Base-by-base conservation (phyloP, 2,113 vertebrate genomes). In the Vimba vimba region DNA sequence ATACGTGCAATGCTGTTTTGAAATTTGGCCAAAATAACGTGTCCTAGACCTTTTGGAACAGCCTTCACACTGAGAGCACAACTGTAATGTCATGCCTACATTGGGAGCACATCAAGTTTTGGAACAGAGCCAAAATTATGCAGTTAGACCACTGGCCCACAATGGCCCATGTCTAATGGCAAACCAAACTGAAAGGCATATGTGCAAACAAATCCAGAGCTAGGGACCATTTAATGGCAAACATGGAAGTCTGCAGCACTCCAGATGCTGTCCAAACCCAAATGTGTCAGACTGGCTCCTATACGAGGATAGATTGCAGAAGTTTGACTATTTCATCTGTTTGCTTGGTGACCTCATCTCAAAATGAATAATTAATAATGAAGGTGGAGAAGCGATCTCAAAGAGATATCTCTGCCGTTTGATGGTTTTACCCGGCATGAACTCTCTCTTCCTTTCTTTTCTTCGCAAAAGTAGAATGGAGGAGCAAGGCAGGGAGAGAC, bases 321-420 rank as follows among this genome's bases (percentile, higher is more conserved):
- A 84, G 64, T 59, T 83, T 78, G 91, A 83, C 89, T 86, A 87
- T 90, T 85, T 86, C 62, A 83, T 80, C 85, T 90, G 69, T 91
- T 90, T 83, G 77, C 87, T 87, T 76, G 30, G 84, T 94, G 90
- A 93, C 85, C 85, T 91, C 91, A 94, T 88, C 27, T n/a, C 62
- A 39, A 43, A 79, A 91, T 93, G 57, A 93, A 94, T 92, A 89
- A 93, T 92, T 83, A 75, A 94, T 91, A 84, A 62, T 52, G 85
- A 77, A 85, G 87, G 50, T 43, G 88, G 82, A 74, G 62, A 87
- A 88, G 89, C 45, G 80, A 87, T 88, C 60, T 83, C 78, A 85
- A 47, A 86, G 76, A 85, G 47, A 66, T 75, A 64, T 81, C 57
- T 78, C 27, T 71, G 27, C 60, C 64, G 11, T 69, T 55, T 85